A percentile compares a stretch with the other conserved stretches of the same genome.
These are phyloP conservation scores for Saguinus midas DNA, from an alignment of 2,113 vertebrate genomes.

Conservation along the genomic window DNA sequence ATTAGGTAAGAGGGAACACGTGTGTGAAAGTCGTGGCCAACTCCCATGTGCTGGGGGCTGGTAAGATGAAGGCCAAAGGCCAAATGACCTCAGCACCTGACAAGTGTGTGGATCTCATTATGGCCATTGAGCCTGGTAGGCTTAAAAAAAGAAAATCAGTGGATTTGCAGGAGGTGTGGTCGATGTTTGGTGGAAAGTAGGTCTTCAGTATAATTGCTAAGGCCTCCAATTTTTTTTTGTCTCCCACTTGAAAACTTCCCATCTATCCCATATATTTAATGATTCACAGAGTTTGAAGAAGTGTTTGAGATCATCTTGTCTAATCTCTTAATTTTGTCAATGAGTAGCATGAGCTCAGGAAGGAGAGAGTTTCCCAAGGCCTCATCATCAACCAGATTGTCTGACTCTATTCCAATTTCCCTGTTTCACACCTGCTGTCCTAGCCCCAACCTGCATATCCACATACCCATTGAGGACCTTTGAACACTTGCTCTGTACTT, in stretches of 20 bases:
- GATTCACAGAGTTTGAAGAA: background rate
- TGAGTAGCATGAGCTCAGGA: background rate
- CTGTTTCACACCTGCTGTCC: background rate
- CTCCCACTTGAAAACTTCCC: background rate
- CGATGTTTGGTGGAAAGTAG: slow-evolving; percentile 39
- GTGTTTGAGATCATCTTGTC: background rate
- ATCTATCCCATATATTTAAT: background rate
- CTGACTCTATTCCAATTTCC: background rate
- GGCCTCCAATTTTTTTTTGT: background rate
- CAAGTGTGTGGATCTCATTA: slow-evolving; percentile 74
- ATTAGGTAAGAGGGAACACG: slow-evolving; percentile 66
- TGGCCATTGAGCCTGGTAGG: background rate
- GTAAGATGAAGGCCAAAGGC: slow-evolving; percentile 67
- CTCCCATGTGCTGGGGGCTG: slow-evolving; percentile 34
- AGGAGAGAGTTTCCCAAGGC: background rate
- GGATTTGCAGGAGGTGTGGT: background rate
- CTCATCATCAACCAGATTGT: background rate
- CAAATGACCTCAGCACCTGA: slow-evolving; percentile 62
- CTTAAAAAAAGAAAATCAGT: background rate
- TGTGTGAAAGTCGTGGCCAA: slow-evolving; percentile 56
- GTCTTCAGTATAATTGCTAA: background rate
- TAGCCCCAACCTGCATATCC: rapidly evolving
- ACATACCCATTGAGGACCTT: background rate
- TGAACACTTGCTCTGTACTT: background rate
- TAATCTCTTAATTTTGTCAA: background rate